Conservation (phyloP, 2,113 vertebrate species). For the Amphiprion percula region DNA sequence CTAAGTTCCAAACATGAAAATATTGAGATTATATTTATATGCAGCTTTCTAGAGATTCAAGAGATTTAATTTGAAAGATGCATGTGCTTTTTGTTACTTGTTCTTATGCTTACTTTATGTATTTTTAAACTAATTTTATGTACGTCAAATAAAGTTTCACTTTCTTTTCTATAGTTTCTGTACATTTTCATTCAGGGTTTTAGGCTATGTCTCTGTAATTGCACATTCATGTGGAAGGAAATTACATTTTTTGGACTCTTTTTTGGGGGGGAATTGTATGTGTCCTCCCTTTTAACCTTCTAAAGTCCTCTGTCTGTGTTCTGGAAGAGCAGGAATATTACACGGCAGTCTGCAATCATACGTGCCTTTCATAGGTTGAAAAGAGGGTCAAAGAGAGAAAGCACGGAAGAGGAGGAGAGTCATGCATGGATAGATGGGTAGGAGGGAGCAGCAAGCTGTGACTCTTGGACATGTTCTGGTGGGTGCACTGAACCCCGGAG, state of each 20-base stretch:
- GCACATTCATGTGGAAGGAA: background rate
- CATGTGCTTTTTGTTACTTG: background rate
- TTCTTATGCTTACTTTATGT: background rate
- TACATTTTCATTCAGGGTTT: conserved; percentile 3
- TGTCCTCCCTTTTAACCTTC: conserved; percentile 67
- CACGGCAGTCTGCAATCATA: conserved; percentile 37
- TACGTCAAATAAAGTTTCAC: background rate
- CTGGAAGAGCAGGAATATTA: conserved; percentile 28
- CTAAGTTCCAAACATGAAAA: background rate
- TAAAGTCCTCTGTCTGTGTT: conserved; percentile 39
- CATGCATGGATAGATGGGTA: conserved; percentile 75
- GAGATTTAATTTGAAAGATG: background rate
- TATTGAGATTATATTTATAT: background rate
- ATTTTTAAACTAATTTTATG: background rate
- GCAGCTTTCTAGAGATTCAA: background rate
- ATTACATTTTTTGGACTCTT: conserved; percentile 36
- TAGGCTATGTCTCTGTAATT: background rate
- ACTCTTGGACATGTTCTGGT: conserved; percentile 84
- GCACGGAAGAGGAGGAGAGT: conserved; percentile 58
- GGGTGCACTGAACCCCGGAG: conserved; percentile 82
- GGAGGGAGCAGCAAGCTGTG: conserved; percentile 82
- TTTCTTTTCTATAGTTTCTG: background rate
- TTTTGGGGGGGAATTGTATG: conserved; percentile 12
- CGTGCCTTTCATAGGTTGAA: conserved; percentile 58
- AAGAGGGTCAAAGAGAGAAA: conserved; percentile 55